Evolutionary conservation across 1,140 invertebrate species (phyloP), one percentile per base, ranked within the genome.

Genomic region (Drosophila sechellia): DNA sequence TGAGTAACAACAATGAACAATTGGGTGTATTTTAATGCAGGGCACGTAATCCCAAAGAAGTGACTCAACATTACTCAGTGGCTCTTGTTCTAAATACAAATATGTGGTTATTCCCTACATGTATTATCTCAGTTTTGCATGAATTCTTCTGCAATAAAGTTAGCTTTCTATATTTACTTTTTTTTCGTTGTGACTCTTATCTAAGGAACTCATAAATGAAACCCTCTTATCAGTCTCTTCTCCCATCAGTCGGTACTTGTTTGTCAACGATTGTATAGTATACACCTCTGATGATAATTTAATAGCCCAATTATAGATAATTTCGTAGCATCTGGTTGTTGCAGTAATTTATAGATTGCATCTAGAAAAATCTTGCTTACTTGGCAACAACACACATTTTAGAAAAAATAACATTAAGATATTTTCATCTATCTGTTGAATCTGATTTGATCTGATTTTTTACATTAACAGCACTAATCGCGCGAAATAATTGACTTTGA

Each of bases 291-390:
- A 15, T 46, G 31, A 40, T 13, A 12, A 59, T 39, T 22, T 75
- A 75, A 75, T 66, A 50, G 70, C 2, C 22, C 17, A 40, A 40
- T 50, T 54, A 65, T 13, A 65, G 52, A 46, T 65, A 75, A 75
- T 74, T 52, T 40, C 40, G 55, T 46, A 27, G 40, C 34, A 69
- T 39, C 34, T 22, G 34, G 4, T 15, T 22, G n/a, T 3, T 4
- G 17, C 6, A 31, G 2, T 10, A 31, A 3, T 31, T 31, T 31
- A 10, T 31, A 31, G 20, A 8, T 31, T 8, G 31, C 31, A 8
- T 31, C 2, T 43, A 25, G 6, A 48, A 48, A n/a, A 48, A 27
- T n/a, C 25, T 48, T 27, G 17, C 20, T 15, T 10, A 2, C 31
- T 2, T 31, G 31, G 6, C 31, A 31, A 31, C 6, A 31, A 8